Conservation (phyloP, 1,140 invertebrate species). For the Nebria ingens region DNA sequence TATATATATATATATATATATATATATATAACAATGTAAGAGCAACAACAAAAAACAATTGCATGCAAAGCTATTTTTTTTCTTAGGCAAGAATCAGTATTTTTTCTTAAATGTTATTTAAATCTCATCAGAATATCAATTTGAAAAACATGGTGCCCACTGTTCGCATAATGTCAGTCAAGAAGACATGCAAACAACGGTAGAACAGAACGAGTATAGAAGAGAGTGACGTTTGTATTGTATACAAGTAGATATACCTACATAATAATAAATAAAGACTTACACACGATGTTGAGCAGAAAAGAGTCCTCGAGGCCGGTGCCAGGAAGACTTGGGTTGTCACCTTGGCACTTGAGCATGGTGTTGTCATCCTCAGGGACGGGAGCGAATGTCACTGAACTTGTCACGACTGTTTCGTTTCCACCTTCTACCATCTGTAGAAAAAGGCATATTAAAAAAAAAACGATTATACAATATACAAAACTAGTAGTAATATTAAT, state of each 20-base stretch:
- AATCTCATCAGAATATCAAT: too few relatives aligned
- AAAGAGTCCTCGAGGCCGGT: slow-evolving; percentile 68
- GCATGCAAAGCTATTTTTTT: too few relatives aligned
- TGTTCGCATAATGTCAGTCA: not conserved
- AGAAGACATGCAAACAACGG: not conserved
- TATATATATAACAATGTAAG: too few relatives aligned
- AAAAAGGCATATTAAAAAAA: slow-evolving; percentile 11
- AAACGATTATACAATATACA: not conserved
- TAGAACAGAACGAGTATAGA: not conserved
- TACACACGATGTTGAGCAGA: slow-evolving; percentile 76
- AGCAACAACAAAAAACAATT: too few relatives aligned
- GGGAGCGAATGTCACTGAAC: slow-evolving; percentile 67
- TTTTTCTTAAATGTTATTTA: too few relatives aligned
- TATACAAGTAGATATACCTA: slow-evolving; percentile 7
- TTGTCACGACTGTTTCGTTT: slow-evolving; percentile 61
- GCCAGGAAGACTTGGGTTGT: slow-evolving; percentile 63
- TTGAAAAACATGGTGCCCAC: too few relatives aligned
- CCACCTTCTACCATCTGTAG: slow-evolving; percentile 49
- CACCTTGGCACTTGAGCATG: slow-evolving; percentile 70
- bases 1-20: too few relatives aligned
- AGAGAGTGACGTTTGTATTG: slow-evolving; percentile 3
- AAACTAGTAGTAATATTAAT: too few relatives aligned
- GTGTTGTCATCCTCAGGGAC: slow-evolving; percentile 72
- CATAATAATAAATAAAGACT: slow-evolving; percentile 43
- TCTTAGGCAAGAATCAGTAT: too few relatives aligned